These are phyloP conservation scores for Eulemur coronatus DNA, from an alignment of 2,797 vertebrate species.

Conservation along the genomic window DNA sequence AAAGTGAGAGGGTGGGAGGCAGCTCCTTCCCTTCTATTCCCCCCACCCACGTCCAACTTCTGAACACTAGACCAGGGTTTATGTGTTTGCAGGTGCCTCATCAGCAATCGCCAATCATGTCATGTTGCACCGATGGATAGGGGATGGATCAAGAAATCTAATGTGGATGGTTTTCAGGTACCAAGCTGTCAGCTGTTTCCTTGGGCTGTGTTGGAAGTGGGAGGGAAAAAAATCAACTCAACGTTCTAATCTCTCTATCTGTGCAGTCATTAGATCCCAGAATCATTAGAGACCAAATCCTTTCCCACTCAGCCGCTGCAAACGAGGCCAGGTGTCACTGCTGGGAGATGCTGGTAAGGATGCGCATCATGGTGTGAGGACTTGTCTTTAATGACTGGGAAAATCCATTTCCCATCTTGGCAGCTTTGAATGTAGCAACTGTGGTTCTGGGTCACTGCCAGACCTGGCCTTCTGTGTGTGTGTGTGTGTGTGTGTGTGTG, in stretches of 20 bases:
- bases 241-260: not conserved
- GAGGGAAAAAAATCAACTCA: not conserved
- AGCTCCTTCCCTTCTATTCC: no score
- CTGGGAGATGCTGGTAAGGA: not conserved
- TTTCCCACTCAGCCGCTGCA: not conserved
- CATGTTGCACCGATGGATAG: not conserved
- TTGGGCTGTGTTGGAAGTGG: not conserved
- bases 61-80: not conserved
- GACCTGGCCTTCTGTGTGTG: not conserved
- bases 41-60: not conserved
- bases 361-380: not conserved
- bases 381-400: constrained; percentile 38
- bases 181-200: not conserved
- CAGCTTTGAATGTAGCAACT: not conserved
- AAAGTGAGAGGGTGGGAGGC: not conserved
- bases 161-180: not conserved
- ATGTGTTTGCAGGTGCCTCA: not conserved
- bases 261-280: not conserved
- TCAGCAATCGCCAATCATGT: not conserved
- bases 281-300: constrained; percentile 7
- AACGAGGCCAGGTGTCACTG: not conserved
- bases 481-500: not conserved
- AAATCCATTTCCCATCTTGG: constrained; percentile 41
- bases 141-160: not conserved
- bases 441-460: constrained; percentile 19